Percentiles rank a stretch among this genome's conserved stretches.
Evolutionary conservation across 2,888 invertebrate species (phyloP).

Genomic region (Adela reaumurella): DNA sequence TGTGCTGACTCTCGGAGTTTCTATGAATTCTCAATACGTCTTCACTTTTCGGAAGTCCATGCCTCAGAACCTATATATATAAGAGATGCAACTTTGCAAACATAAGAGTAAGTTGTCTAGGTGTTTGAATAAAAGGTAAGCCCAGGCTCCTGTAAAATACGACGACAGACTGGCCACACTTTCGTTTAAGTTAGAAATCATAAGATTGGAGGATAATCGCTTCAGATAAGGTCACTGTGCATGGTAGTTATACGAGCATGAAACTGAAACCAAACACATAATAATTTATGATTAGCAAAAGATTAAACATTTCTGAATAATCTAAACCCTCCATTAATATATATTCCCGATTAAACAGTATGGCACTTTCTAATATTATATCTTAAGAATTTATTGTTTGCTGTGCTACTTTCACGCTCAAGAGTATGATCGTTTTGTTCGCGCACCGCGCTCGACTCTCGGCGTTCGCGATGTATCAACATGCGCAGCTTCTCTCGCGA

Average conservation of each 20-base stretch:
- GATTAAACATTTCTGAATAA: not conserved
- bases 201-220: too few relatives aligned
- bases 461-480: constrained; percentile 3
- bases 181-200: too few relatives aligned
- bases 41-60: too few relatives aligned
- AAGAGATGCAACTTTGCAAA: too few relatives aligned
- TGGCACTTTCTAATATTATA: constrained; percentile 1
- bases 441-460: not conserved
- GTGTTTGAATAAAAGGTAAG: too few relatives aligned
- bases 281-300: not conserved
- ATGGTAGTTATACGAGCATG: not conserved
- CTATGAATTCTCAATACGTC: too few relatives aligned
- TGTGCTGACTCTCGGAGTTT: too few relatives aligned
- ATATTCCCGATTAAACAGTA: constrained; percentile 1
- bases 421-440: not conserved
- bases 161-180: too few relatives aligned
- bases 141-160: too few relatives aligned
- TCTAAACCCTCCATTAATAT: not conserved
- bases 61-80: too few relatives aligned
- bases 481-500: constrained; percentile 21
- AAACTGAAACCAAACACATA: not conserved
- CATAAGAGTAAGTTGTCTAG: too few relatives aligned
- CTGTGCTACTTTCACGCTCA: not conserved
- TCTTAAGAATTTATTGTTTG: not conserved
- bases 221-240: not conserved